Percentiles rank a stretch among this genome's conserved stretches.
Conservation (phyloP, 23 tunicate species). For the Oikopleura vanhoeffeni region DNA sequence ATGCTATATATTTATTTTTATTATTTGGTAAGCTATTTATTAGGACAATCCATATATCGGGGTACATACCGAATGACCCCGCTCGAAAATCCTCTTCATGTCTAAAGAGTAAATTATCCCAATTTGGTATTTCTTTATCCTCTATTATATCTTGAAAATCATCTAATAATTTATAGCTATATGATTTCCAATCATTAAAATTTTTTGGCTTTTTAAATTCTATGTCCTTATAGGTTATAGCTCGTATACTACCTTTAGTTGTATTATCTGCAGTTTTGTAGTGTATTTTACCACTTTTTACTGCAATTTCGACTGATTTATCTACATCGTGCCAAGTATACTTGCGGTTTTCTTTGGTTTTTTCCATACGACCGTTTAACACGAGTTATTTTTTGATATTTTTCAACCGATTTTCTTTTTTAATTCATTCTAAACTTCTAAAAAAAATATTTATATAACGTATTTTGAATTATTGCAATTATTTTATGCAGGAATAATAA, state of each 20-base stretch:
- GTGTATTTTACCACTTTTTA: too few species aligned
- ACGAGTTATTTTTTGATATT: too few species aligned
- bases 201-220: neutral
- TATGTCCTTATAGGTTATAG: neutral
- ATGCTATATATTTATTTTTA: neutral
- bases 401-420: too few species aligned
- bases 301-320: too few species aligned
- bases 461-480: too few species aligned
- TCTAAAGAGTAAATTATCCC: neutral
- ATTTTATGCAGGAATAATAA: too few species aligned
- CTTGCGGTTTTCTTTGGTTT: too few species aligned
- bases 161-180: neutral
- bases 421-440: too few species aligned
- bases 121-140: neutral
- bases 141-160: neutral
- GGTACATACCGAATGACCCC: neutral
- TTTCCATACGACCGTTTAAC: too few species aligned
- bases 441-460: too few species aligned
- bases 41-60: neutral
- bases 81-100: neutral
- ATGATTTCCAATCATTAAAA: neutral
- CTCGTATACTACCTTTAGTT: neutral
- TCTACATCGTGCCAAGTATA: too few species aligned
- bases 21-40: neutral
- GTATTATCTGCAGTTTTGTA: too few species aligned